phyloP scores from a whole-genome alignment of 92 coral and sea anemone genomes.

The Actinostola sp. region DNA sequence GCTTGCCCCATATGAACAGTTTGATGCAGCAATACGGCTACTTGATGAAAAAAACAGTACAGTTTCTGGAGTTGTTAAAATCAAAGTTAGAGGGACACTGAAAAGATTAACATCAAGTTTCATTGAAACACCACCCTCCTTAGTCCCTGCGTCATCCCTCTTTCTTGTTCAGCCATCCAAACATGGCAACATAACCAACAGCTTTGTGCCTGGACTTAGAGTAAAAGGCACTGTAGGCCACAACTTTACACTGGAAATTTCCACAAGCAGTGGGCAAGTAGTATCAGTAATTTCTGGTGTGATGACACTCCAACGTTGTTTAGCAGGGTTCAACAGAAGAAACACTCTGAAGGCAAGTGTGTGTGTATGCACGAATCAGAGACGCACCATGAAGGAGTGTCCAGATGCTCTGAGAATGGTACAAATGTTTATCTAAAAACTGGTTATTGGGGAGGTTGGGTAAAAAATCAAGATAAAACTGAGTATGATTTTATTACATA shows the following conservation, averaged over 20 bases:
- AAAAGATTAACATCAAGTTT: not conserved
- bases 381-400: constrained; percentile 38
- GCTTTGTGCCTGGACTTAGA: constrained; percentile 29
- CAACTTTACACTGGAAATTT: constrained; percentile 28
- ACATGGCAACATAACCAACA: not conserved
- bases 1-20: constrained; percentile 47
- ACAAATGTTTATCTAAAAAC: constrained; percentile 42
- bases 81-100: constrained; percentile 10
- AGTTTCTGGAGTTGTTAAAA: constrained; percentile 38
- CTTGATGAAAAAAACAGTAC: constrained; percentile 53
- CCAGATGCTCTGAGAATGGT: constrained; percentile 44
- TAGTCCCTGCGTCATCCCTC: constrained; percentile 30
- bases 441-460: constrained; percentile 64
- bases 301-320: constrained; percentile 5
- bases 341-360: constrained; percentile 47
- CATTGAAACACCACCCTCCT: constrained; percentile 2
- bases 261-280: constrained; percentile 40
- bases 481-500: constrained; percentile 17
- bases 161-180: constrained; percentile 42
- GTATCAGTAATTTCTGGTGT: constrained; percentile 9
- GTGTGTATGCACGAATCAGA: constrained; percentile 46
- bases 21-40: constrained; percentile 37
- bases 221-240: constrained; percentile 8
- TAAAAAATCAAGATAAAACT: not conserved
- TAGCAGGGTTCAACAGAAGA: constrained; percentile 51